Percentiles rank a stretch among this genome's conserved stretches.
Conservation (phyloP, 2,888 invertebrate genomes). For the Polydesmus complanatus region DNA sequence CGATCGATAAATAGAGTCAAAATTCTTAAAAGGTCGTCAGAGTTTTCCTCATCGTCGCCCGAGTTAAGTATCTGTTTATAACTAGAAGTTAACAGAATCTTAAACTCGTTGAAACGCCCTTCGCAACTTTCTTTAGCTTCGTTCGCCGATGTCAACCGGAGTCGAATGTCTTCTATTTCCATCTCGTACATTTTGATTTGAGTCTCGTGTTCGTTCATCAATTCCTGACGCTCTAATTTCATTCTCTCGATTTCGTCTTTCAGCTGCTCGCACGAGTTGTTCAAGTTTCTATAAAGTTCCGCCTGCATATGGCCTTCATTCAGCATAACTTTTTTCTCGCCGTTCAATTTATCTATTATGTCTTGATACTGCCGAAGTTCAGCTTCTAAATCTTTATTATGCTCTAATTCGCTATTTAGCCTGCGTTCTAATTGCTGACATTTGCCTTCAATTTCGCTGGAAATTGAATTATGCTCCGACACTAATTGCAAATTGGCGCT, state of each 20-base stretch:
- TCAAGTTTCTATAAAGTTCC: neutral
- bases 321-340: constrained; percentile 16
- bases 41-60: too few species aligned
- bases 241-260: neutral
- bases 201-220: neutral
- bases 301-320: constrained; percentile 12
- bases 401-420: constrained; percentile 17
- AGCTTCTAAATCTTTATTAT: constrained; percentile 19
- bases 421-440: constrained; percentile 12
- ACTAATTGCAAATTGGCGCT: too few species aligned
- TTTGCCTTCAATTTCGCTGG: neutral
- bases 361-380: constrained; percentile 21
- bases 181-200: neutral
- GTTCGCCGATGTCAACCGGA: neutral
- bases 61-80: too few species aligned
- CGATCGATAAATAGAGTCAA: too few species aligned
- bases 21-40: too few species aligned
- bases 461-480: neutral
- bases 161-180: neutral
- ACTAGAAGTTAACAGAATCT: neutral
- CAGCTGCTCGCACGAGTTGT: neutral
- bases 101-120: neutral
- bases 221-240: neutral
- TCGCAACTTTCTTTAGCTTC: neutral
- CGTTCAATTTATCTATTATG: constrained; percentile 18